Base-by-base conservation (phyloP, 1,140 invertebrate species). In the Formica exsecta region DNA sequence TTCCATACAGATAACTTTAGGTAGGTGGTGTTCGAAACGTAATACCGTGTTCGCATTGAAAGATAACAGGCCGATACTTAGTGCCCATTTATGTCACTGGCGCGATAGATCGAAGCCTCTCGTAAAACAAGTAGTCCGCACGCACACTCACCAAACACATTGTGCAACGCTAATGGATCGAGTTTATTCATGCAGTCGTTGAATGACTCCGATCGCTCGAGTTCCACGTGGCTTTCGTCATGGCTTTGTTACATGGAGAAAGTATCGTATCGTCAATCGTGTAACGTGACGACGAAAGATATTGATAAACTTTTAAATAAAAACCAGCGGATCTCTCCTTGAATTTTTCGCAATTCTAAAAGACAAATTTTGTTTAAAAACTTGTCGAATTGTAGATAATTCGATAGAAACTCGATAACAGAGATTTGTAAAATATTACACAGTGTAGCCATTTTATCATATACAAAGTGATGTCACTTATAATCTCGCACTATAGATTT, bases 111-210 rank as follows among this genome's bases (percentile, higher is more conserved):
- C 38, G 38, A 11, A 83, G 38, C 13, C 48, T 44, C 66, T 61
- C 66, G 66, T 83, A 32, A 83, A 83, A 83, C 68, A 83, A 83
- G 68, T 83, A 83, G 68, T 83, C 38, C 65, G 22, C 54, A 44
- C 66, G 38, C 54, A 83, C 79, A 74, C 41, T 57, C 32, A 74
- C 54, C 48, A 25, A 59, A 64, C 54, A 13, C 38, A 61, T 83
- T 83, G 54, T 59, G 68, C n/a, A 74, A 83, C 25, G 13, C 25
- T 83, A 83, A 83, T 83, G 38, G 68, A 83, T 73, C 68, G 25
- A 44, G 68, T 61, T 57, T 83, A 83, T 74, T 83, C 79, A 74
- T 62, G 38, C 25, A 7, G 7, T 36, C 54, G 25, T 13, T 83
- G 68, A 83, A 83, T 83, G 54, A 83, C 68, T 83, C 29, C 25